A percentile compares a stretch with the other conserved stretches of the same genome.
Evolutionary conservation across 2,888 invertebrate genomes (phyloP).

Genomic region (Phortica magna): DNA sequence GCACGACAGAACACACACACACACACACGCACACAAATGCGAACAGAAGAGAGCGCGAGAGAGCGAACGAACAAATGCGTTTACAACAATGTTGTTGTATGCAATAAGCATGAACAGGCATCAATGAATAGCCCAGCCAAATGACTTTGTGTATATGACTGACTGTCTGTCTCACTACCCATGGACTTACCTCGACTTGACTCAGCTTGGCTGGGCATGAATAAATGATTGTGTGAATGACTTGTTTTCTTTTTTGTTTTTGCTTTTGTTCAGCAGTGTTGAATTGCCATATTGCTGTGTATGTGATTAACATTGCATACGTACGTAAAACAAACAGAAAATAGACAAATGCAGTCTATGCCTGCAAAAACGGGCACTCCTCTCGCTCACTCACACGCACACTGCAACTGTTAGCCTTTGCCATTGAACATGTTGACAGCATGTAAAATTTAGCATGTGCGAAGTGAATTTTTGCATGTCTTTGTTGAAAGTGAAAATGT

Average conservation of each 20-base stretch:
- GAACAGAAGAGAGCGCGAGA: background rate
- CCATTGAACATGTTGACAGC: background rate
- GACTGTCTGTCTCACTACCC: background rate
- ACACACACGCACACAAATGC: background rate
- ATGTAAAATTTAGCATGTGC: background rate
- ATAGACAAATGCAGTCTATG: too few species aligned
- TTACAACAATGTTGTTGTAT: conserved; percentile 29
- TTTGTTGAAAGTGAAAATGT: background rate
- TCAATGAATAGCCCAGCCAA: background rate
- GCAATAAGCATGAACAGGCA: conserved; percentile 21
- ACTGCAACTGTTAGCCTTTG: too few species aligned
- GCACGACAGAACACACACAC: too few species aligned
- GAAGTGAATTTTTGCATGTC: background rate
- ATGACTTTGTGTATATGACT: background rate
- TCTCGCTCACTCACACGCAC: too few species aligned
- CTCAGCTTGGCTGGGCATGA: background rate
- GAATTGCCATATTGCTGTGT: too few species aligned
- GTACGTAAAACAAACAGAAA: background rate
- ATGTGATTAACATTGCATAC: background rate
- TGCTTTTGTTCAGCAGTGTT: background rate
- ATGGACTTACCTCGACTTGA: background rate
- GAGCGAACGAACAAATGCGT: conserved; percentile 1
- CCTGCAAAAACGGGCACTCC: too few species aligned
- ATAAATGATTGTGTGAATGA: background rate
- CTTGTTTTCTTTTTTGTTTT: background rate